Percentiles rank a stretch among this genome's conserved stretches.
These are phyloP conservation scores for Sus scrofa DNA, from an alignment of 2,113 vertebrate species.

Conservation along the genomic window T2T-Sscrofa CM000827.6:84901001-84901500, in stretches of 20 bases:
- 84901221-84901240: background rate
- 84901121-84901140: rapidly evolving
- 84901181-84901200: background rate
- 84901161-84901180: background rate
- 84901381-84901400: background rate
- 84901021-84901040: background rate
- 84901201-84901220: background rate
- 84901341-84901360: background rate
- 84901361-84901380: background rate
- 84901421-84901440: conserved; percentile 44
- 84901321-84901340: background rate
- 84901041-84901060: background rate
- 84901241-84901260: rapidly evolving
- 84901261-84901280: background rate
- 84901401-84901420: background rate
- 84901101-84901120: background rate
- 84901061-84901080: rapidly evolving
- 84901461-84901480: background rate
- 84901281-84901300: background rate
- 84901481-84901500: background rate
- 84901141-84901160: background rate
- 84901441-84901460: background rate
- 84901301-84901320: background rate
- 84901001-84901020: background rate
- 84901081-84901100: rapidly evolving